These are phyloP conservation scores for Dermatemys mawii DNA, from an alignment of 2,113 vertebrate species.

Conservation along the genomic window DNA sequence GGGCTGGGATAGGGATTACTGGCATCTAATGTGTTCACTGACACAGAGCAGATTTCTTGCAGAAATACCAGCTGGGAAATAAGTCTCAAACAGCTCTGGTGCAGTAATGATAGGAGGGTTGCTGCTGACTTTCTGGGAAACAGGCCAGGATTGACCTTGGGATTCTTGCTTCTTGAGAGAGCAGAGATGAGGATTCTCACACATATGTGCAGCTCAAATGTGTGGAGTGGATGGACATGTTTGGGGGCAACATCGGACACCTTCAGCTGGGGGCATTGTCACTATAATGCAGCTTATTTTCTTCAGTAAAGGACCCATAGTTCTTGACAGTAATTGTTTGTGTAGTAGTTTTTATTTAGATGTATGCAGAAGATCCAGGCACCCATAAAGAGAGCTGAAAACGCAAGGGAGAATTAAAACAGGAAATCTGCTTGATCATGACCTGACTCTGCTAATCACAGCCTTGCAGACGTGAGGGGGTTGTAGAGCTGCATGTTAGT, in stretches of 20 bases:
- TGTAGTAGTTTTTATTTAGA: fast-evolving
- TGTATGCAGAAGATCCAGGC: constrained; percentile 3
- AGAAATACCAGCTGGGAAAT: neutral
- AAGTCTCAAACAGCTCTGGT: neutral
- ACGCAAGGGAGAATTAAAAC: constrained; percentile 32
- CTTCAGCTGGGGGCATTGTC: neutral
- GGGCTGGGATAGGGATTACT: neutral
- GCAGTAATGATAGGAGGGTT: neutral
- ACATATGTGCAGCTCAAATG: neutral
- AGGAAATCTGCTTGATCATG: constrained; percentile 43
- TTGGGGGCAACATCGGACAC: fast-evolving
- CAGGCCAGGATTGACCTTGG: neutral
- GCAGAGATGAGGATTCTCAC: neutral
- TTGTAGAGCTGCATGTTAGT: neutral
- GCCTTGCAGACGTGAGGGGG: neutral
- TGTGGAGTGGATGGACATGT: fast-evolving
- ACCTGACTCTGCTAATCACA: constrained; percentile 63
- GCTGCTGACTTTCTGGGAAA: neutral
- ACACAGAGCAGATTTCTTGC: neutral
- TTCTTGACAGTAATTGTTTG: neutral
- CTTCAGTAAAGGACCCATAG: neutral
- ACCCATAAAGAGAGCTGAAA: neutral
- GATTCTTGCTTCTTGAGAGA: neutral
- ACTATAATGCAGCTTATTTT: fast-evolving
- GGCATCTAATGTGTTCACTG: neutral